phyloP scores from a whole-genome alignment of 2,888 invertebrate species.

The Catocala nupta region DNA sequence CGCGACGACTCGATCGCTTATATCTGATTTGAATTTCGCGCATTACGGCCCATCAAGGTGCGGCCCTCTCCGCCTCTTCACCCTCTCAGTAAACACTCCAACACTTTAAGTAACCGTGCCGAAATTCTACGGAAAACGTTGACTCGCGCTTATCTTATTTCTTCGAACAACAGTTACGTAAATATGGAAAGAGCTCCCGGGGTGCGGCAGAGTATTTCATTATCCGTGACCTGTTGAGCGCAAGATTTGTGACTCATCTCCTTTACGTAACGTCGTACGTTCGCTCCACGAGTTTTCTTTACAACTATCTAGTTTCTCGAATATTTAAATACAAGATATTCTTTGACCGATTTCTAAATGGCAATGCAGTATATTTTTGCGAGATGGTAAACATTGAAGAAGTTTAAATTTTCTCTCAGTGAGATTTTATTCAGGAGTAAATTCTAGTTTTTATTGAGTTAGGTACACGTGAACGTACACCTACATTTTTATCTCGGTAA shows the following conservation, averaged over 20 bases:
- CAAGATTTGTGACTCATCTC: slow-evolving; percentile 78
- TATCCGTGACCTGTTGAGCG: slow-evolving; percentile 84
- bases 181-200: slow-evolving; percentile 79
- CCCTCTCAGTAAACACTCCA: slow-evolving; percentile 74
- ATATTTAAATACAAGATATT: slow-evolving; percentile 26
- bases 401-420: slow-evolving; percentile 14
- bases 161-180: slow-evolving; percentile 79
- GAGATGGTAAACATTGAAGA: slow-evolving; percentile 11
- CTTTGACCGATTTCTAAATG: slow-evolving; percentile 16
- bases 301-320: slow-evolving; percentile 34
- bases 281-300: slow-evolving; percentile 57
- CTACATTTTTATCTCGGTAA: slow-evolving; percentile 68
- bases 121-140: slow-evolving; percentile 72
- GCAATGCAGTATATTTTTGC: slow-evolving; percentile 21
- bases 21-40: slow-evolving; percentile 84
- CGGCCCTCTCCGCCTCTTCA: slow-evolving; percentile 50
- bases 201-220: slow-evolving; percentile 79
- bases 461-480: slow-evolving; percentile 33
- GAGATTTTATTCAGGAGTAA: slow-evolving; percentile 23
- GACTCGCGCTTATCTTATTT: slow-evolving; percentile 74
- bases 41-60: slow-evolving; percentile 72
- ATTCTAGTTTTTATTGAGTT: slow-evolving; percentile 33
- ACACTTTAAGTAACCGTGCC: slow-evolving; percentile 73
- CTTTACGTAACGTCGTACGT: slow-evolving; percentile 64
- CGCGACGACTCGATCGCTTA: slow-evolving; percentile 74